These are phyloP conservation scores for Mastomys coucha DNA, from an alignment of 2,113 vertebrate genomes.

Conservation along the genomic window DNA sequence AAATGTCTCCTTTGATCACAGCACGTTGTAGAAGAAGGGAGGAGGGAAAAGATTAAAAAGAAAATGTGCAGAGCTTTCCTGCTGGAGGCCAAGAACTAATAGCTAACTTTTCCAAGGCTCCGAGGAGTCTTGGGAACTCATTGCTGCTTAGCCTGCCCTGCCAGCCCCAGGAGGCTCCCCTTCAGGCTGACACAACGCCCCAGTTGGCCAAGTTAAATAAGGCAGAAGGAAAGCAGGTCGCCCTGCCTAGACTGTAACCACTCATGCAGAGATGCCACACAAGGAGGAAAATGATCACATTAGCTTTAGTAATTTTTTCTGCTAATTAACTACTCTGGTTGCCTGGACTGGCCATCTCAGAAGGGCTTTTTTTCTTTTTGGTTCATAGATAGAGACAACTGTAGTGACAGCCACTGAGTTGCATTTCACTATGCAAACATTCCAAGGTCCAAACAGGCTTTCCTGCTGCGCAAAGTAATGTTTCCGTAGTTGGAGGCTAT, in stretches of 20 bases:
- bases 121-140: slow-evolving; percentile 33
- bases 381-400: neutral
- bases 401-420: slow-evolving; percentile 34
- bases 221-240: slow-evolving; percentile 64
- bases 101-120: slow-evolving; percentile 61
- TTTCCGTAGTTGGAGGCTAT: neutral
- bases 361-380: neutral
- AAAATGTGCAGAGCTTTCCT: slow-evolving; percentile 27
- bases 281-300: slow-evolving; percentile 45
- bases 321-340: slow-evolving; percentile 77
- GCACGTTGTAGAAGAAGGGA: slow-evolving; percentile 8
- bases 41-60: slow-evolving; percentile 27
- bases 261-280: slow-evolving; percentile 67
- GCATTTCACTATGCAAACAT: slow-evolving; percentile 19
- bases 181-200: slow-evolving; percentile 52
- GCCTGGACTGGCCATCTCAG: slow-evolving; percentile 51
- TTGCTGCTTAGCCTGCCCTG: neutral
- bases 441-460: neutral
- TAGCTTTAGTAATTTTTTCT: slow-evolving; percentile 77
- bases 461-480: slow-evolving; percentile 3
- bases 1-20: slow-evolving; percentile 62
- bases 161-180: slow-evolving; percentile 30
- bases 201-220: slow-evolving; percentile 71
- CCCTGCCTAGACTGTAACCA: neutral
- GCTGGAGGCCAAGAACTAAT: slow-evolving; percentile 49